These are phyloP conservation scores for Carettochelys insculpta DNA, from an alignment of 2,113 vertebrate species.

Conservation along the genomic window DNA sequence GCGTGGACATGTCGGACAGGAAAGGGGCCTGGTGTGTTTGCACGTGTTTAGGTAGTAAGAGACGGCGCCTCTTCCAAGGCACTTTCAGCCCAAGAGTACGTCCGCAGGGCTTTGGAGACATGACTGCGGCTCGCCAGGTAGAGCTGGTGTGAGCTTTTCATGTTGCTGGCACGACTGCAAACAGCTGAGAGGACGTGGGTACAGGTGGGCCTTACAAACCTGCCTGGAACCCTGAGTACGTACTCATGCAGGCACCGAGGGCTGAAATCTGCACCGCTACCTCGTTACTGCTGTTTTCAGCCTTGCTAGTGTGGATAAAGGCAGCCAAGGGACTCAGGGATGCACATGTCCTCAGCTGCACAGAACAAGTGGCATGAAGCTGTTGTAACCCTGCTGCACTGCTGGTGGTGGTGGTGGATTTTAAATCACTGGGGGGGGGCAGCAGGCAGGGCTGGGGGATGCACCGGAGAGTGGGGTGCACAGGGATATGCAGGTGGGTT, in stretches of 20 bases:
- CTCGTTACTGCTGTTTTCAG: no score
- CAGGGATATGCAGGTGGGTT: no score
- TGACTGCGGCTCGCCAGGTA: background rate
- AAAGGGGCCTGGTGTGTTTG: background rate
- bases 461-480: no score
- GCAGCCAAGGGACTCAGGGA: background rate
- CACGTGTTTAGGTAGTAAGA: accelerated
- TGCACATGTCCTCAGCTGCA: background rate
- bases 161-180: background rate
- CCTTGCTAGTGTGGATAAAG: background rate
- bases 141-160: background rate
- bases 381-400: no score
- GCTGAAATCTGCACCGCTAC: background rate
- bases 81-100: background rate
- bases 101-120: background rate
- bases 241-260: background rate
- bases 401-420: no score
- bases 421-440: no score
- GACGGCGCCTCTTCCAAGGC: background rate
- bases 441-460: no score
- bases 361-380: no score
- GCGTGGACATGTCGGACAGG: background rate
- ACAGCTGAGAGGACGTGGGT: background rate
- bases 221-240: background rate
- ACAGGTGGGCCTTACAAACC: background rate